Evolutionary conservation across 2,113 vertebrate species (phyloP).

Genomic region (Microcebus jonahi): DNA sequence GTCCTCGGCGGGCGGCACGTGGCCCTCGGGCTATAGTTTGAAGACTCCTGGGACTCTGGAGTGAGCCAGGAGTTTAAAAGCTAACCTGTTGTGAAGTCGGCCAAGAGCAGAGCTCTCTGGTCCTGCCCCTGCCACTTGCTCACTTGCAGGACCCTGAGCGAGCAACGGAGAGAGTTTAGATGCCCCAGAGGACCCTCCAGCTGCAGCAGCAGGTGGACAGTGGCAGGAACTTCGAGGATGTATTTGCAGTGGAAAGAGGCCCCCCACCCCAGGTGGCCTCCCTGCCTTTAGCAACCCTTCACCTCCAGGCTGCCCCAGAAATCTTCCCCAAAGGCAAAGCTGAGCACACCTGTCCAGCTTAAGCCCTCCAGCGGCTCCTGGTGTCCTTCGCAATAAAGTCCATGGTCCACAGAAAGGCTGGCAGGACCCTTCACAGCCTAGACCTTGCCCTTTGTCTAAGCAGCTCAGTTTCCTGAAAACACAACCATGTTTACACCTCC

Average conservation of each 20-base stretch:
- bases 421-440: rapidly evolving
- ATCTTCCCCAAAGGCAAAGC: background rate
- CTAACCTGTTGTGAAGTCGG: conserved; percentile 43
- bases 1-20: too few relatives aligned
- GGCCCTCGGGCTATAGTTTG: too few relatives aligned
- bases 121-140: background rate
- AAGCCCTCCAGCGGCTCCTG: rapidly evolving
- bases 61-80: conserved; percentile 52
- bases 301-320: background rate
- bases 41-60: background rate
- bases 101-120: background rate
- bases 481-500: background rate
- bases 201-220: background rate
- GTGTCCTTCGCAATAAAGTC: background rate
- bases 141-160: background rate
- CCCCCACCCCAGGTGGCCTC: background rate
- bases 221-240: background rate
- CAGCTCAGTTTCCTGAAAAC: background rate
- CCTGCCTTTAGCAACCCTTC: background rate
- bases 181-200: rapidly evolving
- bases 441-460: background rate
- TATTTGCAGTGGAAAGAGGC: background rate
- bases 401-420: background rate
- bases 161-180: background rate
- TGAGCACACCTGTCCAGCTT: background rate